Evolutionary conservation across 2,888 invertebrate species (phyloP), one percentile per base, ranked within the genome.

Genomic region (Aspidiotus destructor): DNA sequence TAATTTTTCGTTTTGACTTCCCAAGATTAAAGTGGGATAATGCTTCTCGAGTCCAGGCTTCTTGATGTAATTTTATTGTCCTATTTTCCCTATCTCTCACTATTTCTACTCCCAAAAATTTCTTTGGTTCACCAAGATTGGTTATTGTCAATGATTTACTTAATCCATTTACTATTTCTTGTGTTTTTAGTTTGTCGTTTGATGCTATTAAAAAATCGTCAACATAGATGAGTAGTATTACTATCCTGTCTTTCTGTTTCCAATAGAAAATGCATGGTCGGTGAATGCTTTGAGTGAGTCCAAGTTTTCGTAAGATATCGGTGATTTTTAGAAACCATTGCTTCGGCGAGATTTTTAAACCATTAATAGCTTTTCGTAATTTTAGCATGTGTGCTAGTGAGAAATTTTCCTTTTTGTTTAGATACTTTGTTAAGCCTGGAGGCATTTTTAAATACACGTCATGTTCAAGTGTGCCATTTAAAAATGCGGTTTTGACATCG

Each of bases 401-500:
- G n/a, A n/a, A n/a, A n/a, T n/a, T n/a, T n/a, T n/a, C n/a, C n/a
- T n/a, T n/a, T n/a, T n/a, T n/a, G n/a, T n/a, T n/a, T n/a, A n/a
- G n/a, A n/a, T n/a, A n/a, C n/a, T n/a, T n/a, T n/a, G n/a, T n/a
- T n/a, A n/a, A n/a, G n/a, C n/a, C n/a, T n/a, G n/a, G n/a, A 10
- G 55, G 55, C 8, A 55, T 8, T 16, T n/a, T 8, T 15, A 55
- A 13, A 55, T 55, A 55, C 9, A 55, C 55, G 8, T 8, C 10
- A 8, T 16, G 8, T 15, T 55, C 55, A 8, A 55, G 9, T 13
- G 13, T 16, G 8, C 55, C 55, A 16, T 55, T 15, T 55, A 55
- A 15, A n/a, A 55, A 55, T 15, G 55, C 55, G 15, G 55, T 55
- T 16, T 55, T 55, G 8, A 55, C 55, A 55, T 55, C 55, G 8